Evolutionary conservation across 2,797 vertebrate genomes (phyloP).

Genomic region (Enoplosus armatus): DNA sequence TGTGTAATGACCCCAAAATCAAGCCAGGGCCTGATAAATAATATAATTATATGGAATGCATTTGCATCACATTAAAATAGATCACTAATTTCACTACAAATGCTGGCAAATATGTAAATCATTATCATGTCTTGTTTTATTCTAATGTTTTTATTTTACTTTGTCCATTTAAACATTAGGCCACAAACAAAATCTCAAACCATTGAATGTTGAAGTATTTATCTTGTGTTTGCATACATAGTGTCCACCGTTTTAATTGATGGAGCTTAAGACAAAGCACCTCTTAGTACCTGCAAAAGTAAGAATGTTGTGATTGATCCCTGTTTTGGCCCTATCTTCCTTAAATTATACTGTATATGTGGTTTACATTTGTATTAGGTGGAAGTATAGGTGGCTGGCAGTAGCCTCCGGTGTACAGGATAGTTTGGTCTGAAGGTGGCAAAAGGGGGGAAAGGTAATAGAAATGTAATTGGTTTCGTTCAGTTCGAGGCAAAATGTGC

Average conservation of each 20-base stretch:
- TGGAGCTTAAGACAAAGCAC: background rate
- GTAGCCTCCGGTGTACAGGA: no score
- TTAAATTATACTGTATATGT: background rate
- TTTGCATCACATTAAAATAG: constrained; percentile 15
- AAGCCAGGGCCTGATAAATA: background rate
- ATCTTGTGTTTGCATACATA: background rate
- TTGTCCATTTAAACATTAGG: background rate
- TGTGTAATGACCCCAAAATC: constrained; percentile 22
- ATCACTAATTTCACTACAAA: background rate
- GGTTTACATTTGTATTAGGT: background rate
- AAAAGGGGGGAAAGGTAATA: background rate
- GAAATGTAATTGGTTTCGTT: background rate
- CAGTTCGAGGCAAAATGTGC: background rate
- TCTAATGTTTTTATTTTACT: background rate
- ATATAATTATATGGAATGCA: constrained; percentile 1
- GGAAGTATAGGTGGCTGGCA: background rate
- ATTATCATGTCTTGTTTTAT: background rate
- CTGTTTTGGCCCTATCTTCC: no score
- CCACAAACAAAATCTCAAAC: background rate
- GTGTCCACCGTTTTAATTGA: background rate
- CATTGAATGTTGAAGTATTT: no score
- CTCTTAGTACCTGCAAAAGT: background rate
- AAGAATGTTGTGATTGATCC: no score
- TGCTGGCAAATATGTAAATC: background rate
- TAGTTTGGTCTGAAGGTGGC: background rate